Evolutionary conservation across 2,797 vertebrate genomes (phyloP).

Genomic region (Phataginus tricuspis): DNA sequence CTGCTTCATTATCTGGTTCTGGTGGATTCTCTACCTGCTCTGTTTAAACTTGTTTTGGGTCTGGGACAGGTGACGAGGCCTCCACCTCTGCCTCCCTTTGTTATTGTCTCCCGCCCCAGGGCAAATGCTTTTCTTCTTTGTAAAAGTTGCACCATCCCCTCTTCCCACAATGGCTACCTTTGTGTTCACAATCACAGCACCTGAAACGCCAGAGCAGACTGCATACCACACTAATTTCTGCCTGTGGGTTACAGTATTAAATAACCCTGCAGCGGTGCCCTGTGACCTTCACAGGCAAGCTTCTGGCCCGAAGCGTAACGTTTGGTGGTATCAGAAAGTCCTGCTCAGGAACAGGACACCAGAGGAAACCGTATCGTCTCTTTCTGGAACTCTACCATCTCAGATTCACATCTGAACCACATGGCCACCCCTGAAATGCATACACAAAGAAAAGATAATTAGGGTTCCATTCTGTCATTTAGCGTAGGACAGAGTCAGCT

Average conservation of each 20-base stretch:
- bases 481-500: neutral
- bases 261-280: neutral
- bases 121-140: constrained; percentile 57
- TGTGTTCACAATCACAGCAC: constrained; percentile 55
- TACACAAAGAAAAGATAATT: constrained; percentile 38
- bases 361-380: neutral
- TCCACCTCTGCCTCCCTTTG: constrained; percentile 43
- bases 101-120: constrained; percentile 30
- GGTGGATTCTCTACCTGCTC: neutral
- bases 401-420: neutral
- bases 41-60: constrained; percentile 63
- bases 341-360: neutral
- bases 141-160: constrained; percentile 38
- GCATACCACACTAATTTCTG: constrained; percentile 2
- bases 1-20: neutral
- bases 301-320: neutral
- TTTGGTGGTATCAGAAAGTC: neutral
- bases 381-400: neutral
- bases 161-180: constrained; percentile 67
- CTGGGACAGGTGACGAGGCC: constrained; percentile 37
- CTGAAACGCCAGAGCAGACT: constrained; percentile 42
- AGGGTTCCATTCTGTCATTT: constrained; percentile 48
- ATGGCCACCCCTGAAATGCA: neutral
- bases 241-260: neutral
- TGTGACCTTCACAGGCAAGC: neutral